Evolutionary conservation across 1,140 invertebrate species (phyloP), one percentile per base, ranked within the genome.

Genomic region (Ptiloglossa arizonensis): DNA sequence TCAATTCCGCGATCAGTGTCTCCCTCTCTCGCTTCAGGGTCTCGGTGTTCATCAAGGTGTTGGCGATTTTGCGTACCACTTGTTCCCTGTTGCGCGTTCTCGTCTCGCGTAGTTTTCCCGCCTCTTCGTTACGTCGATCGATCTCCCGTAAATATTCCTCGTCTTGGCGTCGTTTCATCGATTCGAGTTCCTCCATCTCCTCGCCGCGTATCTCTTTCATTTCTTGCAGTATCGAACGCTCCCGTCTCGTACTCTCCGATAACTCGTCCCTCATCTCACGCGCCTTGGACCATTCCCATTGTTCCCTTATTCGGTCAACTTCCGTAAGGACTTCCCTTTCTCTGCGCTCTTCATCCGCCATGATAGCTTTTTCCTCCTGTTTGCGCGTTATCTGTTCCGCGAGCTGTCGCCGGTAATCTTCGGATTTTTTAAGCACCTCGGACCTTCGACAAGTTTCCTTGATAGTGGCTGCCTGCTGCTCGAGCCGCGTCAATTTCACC

Each of bases 261-360:
- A 84, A 24, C 4, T 80, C 63, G 1, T 70, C 46, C 57, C 81
- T 89, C 5, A 11, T 57, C 46, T 57, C 38, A 9, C 69, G 3
- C n/a, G 62, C 82, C 5, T 76, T 57, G 1, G 22, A 17, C 4
- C 64, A 35, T 13, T 90, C 86, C 0, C 44, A 35, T 19, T 83
- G 57, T 19, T 92, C 89, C 13, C 71, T 81, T 4, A 66, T 32
- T 15, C 72, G 59, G 13, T 90, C 88, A 2, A 82, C 70, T 50
- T 89, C 86, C 0, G 79, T 52, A 13, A 90, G 63, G 0, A 87
- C 8, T 44, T 66, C 54, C 35, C 90, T 83, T 13, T 90, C 88
- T 13, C 57, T 27, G 24, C 80, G 64, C 0, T 79, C 85, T 15
- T 88, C 72, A 22, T 87, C 77, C 24, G 78, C 62, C n/a, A 67